These are phyloP conservation scores for Omphaloscelis lunosa DNA, from an alignment of 2,888 invertebrate genomes.

Conservation along the genomic window DNA sequence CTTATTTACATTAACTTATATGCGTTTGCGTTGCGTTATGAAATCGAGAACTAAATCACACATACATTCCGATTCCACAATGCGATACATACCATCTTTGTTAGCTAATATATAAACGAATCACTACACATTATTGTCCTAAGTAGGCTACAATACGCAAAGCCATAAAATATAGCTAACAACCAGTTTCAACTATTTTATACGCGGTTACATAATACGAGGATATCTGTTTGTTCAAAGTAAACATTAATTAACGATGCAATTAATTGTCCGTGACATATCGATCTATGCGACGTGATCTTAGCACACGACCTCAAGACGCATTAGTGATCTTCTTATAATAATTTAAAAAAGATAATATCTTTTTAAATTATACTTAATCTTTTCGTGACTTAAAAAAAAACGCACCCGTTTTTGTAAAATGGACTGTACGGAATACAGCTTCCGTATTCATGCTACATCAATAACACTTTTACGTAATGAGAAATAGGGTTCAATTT, in stretches of 20 bases:
- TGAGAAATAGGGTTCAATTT: constrained; percentile 61
- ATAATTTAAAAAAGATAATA: not conserved
- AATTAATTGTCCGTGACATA: constrained; percentile 64
- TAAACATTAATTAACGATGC: constrained; percentile 60
- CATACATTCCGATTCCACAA: constrained; percentile 7
- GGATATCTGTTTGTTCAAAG: constrained; percentile 40
- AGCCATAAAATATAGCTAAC: constrained; percentile 29
- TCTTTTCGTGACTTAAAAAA: constrained; percentile 36
- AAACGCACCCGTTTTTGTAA: constrained; percentile 28
- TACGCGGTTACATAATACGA: constrained; percentile 36
- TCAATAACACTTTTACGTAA: constrained; percentile 56
- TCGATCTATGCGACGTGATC: constrained; percentile 39
- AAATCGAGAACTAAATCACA: not conserved
- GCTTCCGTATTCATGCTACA: constrained; percentile 41
- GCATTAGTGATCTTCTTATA: constrained; percentile 16
- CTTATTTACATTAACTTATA: not conserved
- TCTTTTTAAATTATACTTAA: not conserved
- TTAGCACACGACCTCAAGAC: constrained; percentile 27
- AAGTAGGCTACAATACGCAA: constrained; percentile 26
- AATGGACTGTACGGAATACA: constrained; percentile 2
- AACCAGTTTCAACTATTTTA: constrained; percentile 33
- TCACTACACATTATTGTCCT: constrained; percentile 25
- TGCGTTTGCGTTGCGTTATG: not conserved
- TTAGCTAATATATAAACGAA: constrained; percentile 26
- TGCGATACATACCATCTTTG: constrained; percentile 2